These are phyloP conservation scores for Sinosuthora webbiana DNA, from an alignment of 2,113 vertebrate genomes.

Conservation along the genomic window DNA sequence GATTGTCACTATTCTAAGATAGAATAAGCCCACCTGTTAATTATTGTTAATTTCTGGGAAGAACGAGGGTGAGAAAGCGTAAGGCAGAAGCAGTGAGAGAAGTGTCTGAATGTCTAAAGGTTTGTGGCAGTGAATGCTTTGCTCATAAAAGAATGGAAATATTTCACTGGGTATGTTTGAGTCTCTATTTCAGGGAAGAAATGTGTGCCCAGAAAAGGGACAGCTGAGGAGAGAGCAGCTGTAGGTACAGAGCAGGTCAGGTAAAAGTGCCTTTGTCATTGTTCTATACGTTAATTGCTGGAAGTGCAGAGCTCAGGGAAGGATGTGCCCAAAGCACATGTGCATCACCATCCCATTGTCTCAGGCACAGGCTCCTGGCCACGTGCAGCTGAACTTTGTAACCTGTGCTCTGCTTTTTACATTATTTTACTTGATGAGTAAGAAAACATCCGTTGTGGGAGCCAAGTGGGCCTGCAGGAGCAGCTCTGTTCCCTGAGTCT, in stretches of 20 bases:
- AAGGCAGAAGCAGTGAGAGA: not conserved
- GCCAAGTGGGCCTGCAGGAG: constrained; percentile 6
- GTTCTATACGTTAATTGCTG: constrained; percentile 20
- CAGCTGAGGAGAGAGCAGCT: not conserved
- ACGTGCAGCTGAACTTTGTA: not conserved
- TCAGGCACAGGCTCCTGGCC: not conserved
- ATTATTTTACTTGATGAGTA: not conserved
- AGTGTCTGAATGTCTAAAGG: not conserved
- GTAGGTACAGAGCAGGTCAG: not conserved
- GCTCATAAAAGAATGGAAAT: not conserved
- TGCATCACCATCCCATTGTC: constrained; percentile 42
- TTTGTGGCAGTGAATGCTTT: not conserved
- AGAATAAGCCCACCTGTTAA: not conserved
- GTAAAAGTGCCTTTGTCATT: not conserved
- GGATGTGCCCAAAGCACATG: constrained; percentile 32
- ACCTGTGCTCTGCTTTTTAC: not conserved
- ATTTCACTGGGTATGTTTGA: not conserved
- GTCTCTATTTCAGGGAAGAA: not conserved
- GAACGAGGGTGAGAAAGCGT: not conserved
- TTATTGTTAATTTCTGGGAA: not conserved
- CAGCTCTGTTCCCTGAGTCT: not conserved
- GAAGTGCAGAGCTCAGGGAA: constrained; percentile 24
- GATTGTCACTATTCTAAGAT: not conserved
- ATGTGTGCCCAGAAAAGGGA: not conserved
- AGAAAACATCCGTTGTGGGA: constrained; percentile 9